phyloP scores from a whole-genome alignment of 37 sponge, comb jelly and placozoan species.

The Beroe ovata region DNA sequence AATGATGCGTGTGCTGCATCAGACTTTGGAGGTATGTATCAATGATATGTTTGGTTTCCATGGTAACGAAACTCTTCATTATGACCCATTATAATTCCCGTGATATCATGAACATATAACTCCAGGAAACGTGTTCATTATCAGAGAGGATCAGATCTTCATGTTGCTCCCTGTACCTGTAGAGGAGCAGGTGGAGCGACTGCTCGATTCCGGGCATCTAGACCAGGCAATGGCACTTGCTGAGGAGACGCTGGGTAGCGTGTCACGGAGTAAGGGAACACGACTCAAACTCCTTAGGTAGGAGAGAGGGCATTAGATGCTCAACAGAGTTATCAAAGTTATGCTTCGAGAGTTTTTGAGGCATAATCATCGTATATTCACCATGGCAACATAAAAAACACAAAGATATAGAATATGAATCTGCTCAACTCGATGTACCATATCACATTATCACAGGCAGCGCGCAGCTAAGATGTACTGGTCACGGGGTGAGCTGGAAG shows the following conservation, averaged over 20 bases:
- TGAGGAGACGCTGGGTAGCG: conserved; percentile 24
- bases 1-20: not conserved
- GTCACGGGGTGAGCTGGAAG: conserved; percentile 28
- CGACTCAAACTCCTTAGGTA: conserved; percentile 22
- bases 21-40: conserved; percentile 3
- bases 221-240: conserved; percentile 50
- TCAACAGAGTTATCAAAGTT: too few relatives aligned
- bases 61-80: too few relatives aligned
- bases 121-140: not conserved
- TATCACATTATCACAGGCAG: not conserved
- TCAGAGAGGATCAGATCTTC: conserved; percentile 43
- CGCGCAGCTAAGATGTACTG: conserved; percentile 55
- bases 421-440: too few relatives aligned
- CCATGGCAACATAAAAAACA: too few relatives aligned
- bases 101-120: too few relatives aligned
- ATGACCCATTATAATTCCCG: too few relatives aligned
- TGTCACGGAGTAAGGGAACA: conserved; percentile 2
- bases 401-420: too few relatives aligned
- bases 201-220: conserved; percentile 8
- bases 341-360: not conserved
- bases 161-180: conserved; percentile 29
- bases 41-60: not conserved
- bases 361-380: not conserved
- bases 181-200: conserved; percentile 40
- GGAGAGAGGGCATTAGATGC: too few relatives aligned